Percentiles rank a stretch among this genome's conserved stretches.
These are phyloP conservation scores for Neodiprion pinetum DNA, from an alignment of 1,140 invertebrate species.

Conservation along the genomic window DNA sequence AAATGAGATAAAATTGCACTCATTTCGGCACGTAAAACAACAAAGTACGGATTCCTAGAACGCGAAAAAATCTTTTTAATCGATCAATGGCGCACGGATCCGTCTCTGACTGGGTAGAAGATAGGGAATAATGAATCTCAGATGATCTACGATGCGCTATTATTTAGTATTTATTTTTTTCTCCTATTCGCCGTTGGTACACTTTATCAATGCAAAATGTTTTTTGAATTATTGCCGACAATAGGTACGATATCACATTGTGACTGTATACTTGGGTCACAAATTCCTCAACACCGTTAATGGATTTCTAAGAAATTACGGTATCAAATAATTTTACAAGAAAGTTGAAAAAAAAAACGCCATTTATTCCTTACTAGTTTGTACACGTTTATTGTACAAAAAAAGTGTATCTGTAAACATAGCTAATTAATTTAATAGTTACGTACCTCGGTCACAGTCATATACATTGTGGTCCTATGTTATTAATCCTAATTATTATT, in stretches of 20 bases:
- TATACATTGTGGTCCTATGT: not conserved
- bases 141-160: not conserved
- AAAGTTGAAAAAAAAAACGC: slow-evolving; percentile 23
- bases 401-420: not conserved
- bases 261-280: too few species aligned
- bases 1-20: too few species aligned
- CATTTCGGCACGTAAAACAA: too few species aligned
- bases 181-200: slow-evolving; percentile 4
- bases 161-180: slow-evolving; percentile 7
- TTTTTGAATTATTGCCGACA: not conserved
- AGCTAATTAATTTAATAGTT: slow-evolving; percentile 7
- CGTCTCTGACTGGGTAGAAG: not conserved
- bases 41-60: not conserved
- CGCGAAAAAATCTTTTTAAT: not conserved
- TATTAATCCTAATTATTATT: not conserved
- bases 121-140: slow-evolving; percentile 4
- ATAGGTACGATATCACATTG: too few species aligned
- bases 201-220: not conserved
- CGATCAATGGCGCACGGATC: not conserved
- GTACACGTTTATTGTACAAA: slow-evolving; percentile 34
- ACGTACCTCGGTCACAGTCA: not conserved
- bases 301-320: slow-evolving; percentile 32
- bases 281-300: slow-evolving; percentile 33
- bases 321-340: slow-evolving; percentile 20
- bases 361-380: slow-evolving; percentile 22